Conservation (phyloP, 1,140 invertebrate species). For the Neuroterus valhalla region DNA sequence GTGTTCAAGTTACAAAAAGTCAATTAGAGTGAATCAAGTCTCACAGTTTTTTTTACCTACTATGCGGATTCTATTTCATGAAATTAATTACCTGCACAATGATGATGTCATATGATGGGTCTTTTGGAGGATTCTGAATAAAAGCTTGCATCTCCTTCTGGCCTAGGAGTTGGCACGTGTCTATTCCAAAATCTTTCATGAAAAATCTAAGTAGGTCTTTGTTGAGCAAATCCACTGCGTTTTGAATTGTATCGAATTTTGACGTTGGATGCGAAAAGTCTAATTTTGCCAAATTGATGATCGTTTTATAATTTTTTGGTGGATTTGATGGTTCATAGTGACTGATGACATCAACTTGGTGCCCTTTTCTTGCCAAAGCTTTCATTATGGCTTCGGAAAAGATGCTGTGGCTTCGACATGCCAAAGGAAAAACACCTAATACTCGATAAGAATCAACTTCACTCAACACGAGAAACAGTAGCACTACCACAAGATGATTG, state of each 20-base stretch:
- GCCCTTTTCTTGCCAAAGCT: conserved; percentile 67
- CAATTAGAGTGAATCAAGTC: neutral
- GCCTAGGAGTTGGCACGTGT: conserved; percentile 45
- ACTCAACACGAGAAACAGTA: neutral
- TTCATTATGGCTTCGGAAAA: conserved; percentile 64
- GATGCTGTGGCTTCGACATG: conserved; percentile 65
- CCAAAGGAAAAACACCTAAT: conserved; percentile 62
- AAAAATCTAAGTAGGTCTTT: neutral
- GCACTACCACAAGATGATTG: neutral
- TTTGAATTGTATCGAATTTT: neutral
- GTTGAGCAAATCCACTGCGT: neutral
- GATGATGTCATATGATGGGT: conserved; percentile 52
- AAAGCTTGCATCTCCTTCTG: conserved; percentile 41
- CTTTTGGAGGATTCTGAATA: conserved; percentile 43
- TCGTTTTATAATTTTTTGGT: conserved; percentile 49
- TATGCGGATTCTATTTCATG: neutral
- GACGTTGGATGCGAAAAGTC: neutral
- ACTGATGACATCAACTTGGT: conserved; percentile 58
- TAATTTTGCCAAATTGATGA: neutral
- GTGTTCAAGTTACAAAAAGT: too few relatives aligned
- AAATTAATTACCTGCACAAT: conserved; percentile 48
- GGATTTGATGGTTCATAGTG: conserved; percentile 19
- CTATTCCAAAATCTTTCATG: conserved; percentile 34
- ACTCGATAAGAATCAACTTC: conserved; percentile 43
- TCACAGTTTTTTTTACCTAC: neutral